These are phyloP conservation scores for Galleria mellonella DNA, from an alignment of 1,140 invertebrate genomes.

Conservation along the genomic window DNA sequence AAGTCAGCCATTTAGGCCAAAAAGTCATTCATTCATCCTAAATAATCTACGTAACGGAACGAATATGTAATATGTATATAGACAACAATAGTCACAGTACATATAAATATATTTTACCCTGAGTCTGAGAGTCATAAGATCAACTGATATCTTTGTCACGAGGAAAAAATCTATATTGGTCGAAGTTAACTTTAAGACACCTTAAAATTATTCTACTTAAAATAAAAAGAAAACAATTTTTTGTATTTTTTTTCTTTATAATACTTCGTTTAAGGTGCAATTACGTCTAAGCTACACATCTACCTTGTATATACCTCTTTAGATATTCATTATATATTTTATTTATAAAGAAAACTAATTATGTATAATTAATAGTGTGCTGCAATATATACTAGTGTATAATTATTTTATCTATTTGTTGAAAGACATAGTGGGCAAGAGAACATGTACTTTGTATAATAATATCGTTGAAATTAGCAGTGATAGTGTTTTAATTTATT, in stretches of 20 bases:
- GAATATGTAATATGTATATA: slow-evolving; percentile 27
- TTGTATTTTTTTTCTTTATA: slow-evolving; percentile 10
- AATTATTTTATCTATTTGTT: slow-evolving; percentile 1
- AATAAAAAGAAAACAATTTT: slow-evolving; percentile 33
- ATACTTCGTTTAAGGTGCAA: slow-evolving; percentile 37
- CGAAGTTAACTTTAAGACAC: slow-evolving; percentile 31
- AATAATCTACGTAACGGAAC: slow-evolving; percentile 40
- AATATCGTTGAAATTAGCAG: neutral
- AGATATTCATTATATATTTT: slow-evolving; percentile 60
- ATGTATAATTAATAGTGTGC: slow-evolving; percentile 5
- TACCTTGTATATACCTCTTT: slow-evolving; percentile 72
- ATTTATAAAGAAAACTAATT: slow-evolving; percentile 9
- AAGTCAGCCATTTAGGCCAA: slow-evolving; percentile 46
- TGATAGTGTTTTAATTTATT: slow-evolving; percentile 1
- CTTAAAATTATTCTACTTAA: slow-evolving; percentile 55
- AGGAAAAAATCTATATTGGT: slow-evolving; percentile 58
- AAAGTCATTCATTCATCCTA: slow-evolving; percentile 51
- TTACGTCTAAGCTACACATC: slow-evolving; percentile 61
- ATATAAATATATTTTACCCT: slow-evolving; percentile 56
- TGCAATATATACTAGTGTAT: neutral
- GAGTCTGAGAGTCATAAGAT: slow-evolving; percentile 67
- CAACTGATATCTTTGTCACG: slow-evolving; percentile 39
- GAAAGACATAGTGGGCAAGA: slow-evolving; percentile 12
- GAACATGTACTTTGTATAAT: slow-evolving; percentile 1
- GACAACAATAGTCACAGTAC: slow-evolving; percentile 46